Evolutionary conservation across 2,113 vertebrate genomes (phyloP).

Genomic region (Leptodactylus fuscus): DNA sequence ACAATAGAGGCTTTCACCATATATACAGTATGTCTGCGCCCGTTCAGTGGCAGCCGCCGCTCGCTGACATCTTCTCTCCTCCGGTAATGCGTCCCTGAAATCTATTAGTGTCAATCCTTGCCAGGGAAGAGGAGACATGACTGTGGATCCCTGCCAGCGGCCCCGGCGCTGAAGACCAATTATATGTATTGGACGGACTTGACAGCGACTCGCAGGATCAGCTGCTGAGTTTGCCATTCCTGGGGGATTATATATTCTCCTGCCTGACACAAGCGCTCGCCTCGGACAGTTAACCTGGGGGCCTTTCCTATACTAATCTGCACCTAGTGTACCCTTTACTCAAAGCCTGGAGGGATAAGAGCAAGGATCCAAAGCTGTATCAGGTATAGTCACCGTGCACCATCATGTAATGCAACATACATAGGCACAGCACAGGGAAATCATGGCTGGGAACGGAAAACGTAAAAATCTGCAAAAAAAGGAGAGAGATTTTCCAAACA

Average conservation of each 20-base stretch:
- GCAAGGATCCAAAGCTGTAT: no score
- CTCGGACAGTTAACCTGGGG: neutral
- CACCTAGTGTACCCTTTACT: no score
- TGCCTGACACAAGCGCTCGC: neutral
- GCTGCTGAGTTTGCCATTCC: neutral
- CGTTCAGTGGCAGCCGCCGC: neutral
- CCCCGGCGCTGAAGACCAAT: neutral
- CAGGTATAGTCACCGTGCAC: no score
- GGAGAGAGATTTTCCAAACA: no score
- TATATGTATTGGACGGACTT: neutral
- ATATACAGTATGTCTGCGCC: neutral
- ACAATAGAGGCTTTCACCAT: neutral
- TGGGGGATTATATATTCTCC: neutral
- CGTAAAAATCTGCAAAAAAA: no score
- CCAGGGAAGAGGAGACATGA: neutral
- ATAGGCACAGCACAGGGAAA: no score
- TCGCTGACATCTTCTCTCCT: neutral
- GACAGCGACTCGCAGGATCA: neutral
- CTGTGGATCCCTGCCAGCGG: neutral
- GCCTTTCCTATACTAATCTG: neutral
- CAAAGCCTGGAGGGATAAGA: no score
- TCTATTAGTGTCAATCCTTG: neutral
- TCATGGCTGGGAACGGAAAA: no score
- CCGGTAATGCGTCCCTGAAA: slow-evolving; percentile 42
- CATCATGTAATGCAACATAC: no score